These are phyloP conservation scores for Bathynomus jamesi DNA, from an alignment of 1,140 invertebrate species.

Conservation along the genomic window DNA sequence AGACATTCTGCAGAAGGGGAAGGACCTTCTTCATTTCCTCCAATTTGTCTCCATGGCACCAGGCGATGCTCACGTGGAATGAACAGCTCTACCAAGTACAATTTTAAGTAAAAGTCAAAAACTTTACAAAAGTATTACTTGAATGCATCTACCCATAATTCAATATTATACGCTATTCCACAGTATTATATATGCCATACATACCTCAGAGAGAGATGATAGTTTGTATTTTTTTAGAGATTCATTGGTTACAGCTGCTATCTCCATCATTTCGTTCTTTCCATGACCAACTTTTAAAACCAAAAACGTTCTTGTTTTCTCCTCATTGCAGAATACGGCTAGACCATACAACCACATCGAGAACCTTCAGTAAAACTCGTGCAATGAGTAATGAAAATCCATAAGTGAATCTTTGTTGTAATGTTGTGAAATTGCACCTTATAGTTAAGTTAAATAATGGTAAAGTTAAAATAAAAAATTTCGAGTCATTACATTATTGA, in stretches of 20 bases:
- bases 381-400: no score
- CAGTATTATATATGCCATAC: conserved; percentile 1
- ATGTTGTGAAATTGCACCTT: no score
- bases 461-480: no score
- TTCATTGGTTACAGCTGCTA: conserved; percentile 52
- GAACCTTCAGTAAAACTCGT: conserved; percentile 55
- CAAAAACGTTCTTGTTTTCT: conserved; percentile 64
- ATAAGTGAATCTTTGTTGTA: no score
- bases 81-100: conserved; percentile 57
- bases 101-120: no score
- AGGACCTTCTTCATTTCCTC: conserved; percentile 45
- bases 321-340: conserved; percentile 62
- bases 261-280: conserved; percentile 46
- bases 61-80: conserved; percentile 60
- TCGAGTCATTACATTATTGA: no score
- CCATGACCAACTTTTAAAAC: conserved; percentile 51
- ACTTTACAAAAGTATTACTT: no score
- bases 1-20: conserved; percentile 43
- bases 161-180: no score
- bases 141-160: no score
- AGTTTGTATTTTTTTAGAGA: conserved; percentile 59
- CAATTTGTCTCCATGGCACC: conserved; percentile 54
- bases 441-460: no score
- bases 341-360: conserved; percentile 51
- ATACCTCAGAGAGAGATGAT: conserved; percentile 56